A percentile compares a stretch with the other conserved stretches of the same genome.
Conservation (phyloP, 2,797 vertebrate species). For the Decapterus maruadsi region DNA sequence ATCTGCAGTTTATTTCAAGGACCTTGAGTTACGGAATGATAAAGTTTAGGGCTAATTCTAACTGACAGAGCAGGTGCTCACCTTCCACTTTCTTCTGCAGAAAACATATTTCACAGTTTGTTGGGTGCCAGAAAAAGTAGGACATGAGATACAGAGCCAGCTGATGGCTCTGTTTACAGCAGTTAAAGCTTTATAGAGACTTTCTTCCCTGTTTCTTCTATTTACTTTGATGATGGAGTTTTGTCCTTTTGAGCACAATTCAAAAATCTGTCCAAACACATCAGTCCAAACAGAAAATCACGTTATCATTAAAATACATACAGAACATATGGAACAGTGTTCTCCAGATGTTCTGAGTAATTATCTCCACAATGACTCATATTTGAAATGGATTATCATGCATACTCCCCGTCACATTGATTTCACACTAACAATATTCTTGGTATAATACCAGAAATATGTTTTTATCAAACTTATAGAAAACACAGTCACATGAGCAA, state of each 20-base stretch:
- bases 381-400: neutral
- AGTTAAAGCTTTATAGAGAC: slow-evolving; percentile 36
- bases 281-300: neutral
- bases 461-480: slow-evolving; percentile 4
- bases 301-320: neutral
- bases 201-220: neutral
- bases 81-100: slow-evolving; percentile 46
- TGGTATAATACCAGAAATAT: neutral
- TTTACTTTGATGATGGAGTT: slow-evolving; percentile 21
- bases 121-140: slow-evolving; percentile 46
- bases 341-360: neutral
- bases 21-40: slow-evolving; percentile 37
- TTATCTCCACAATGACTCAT: neutral
- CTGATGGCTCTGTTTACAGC: slow-evolving; percentile 51
- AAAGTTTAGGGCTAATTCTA: slow-evolving; percentile 44
- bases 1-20: slow-evolving; percentile 29
- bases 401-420: neutral
- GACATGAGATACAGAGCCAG: slow-evolving; percentile 30
- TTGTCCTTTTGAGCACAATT: slow-evolving; percentile 16
- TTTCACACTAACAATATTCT: neutral
- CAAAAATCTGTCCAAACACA: neutral
- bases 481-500: neutral
- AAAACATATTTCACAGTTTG: slow-evolving; percentile 51
- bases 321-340: neutral
- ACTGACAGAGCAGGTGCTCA: slow-evolving; percentile 43